These are phyloP conservation scores for Eucriotettix oculatus DNA, from an alignment of 2,888 invertebrate species.

Conservation along the genomic window DNA sequence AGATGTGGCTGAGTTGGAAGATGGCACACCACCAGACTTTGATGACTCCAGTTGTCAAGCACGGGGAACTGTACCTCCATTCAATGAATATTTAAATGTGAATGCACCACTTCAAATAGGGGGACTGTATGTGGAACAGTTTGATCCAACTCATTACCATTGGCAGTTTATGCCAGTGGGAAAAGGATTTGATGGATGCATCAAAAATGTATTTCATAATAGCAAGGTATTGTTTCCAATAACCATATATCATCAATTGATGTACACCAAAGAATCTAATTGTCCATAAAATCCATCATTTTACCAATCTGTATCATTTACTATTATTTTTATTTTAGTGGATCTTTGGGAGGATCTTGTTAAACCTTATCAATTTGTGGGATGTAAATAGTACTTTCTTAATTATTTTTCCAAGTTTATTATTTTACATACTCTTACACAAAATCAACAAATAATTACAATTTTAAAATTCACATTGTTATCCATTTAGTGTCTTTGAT, in stretches of 20 bases:
- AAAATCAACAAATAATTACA: neutral
- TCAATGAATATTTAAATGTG: slow-evolving; percentile 90
- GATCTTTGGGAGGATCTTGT: no score
- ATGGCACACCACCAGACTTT: slow-evolving; percentile 74
- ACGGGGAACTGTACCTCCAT: slow-evolving; percentile 76
- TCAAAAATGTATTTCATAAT: slow-evolving; percentile 88
- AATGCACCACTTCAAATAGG: slow-evolving; percentile 92
- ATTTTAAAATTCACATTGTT: neutral
- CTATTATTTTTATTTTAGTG: neutral
- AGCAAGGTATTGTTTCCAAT: slow-evolving; percentile 35
- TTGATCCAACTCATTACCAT: slow-evolving; percentile 72
- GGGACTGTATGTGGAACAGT: slow-evolving; percentile 76
- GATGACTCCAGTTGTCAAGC: slow-evolving; percentile 84
- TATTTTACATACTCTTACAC: neutral
- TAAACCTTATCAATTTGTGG: no score
- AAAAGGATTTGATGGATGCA: slow-evolving; percentile 89
- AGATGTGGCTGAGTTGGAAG: slow-evolving; percentile 74
- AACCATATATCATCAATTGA: neutral
- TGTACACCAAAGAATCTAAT: no score
- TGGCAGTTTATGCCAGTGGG: slow-evolving; percentile 85
- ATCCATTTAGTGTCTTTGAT: no score
- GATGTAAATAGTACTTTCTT: no score
- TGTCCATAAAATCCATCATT: neutral
- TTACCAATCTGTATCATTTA: neutral
- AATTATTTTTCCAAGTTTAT: no score